Evolutionary conservation across 2,888 invertebrate species (phyloP), one percentile per base, ranked within the genome.

Genomic region (Galerucella nymphaeae): DNA sequence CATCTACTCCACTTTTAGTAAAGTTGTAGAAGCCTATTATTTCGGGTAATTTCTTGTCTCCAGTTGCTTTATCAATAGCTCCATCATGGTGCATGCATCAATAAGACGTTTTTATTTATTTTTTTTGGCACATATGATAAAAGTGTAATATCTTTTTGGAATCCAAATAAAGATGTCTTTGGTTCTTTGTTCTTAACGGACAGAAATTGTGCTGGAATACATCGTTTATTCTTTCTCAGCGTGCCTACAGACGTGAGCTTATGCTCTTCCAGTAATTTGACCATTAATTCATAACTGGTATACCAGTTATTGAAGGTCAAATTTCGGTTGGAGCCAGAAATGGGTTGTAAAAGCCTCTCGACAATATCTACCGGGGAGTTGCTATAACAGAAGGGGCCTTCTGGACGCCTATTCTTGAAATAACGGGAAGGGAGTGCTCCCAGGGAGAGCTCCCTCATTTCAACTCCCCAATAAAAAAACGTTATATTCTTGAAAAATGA

Each of bases 21-120:
- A 38, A 16, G 20, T 66, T 57, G 41, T 66, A 66, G 38, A 66
- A 66, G n/a, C 77, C 78, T 63, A 80, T 77, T 13, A 81, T 80
- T 72, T 79, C 80, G 14, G 81, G 76, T 53, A 75, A 74, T 13
- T 18, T 50, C 20, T 64, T 58, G 11, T 69, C 72, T n/a, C 68
- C 72, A n/a, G 75, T 69, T 53, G 58, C 64, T 69, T 69, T 57
- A 20, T 48, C 61, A 55, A 50, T 45, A 30, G 65, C 42, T 42
- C 42, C 42, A 42, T 42, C 42, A 10, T 42, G 42, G 42, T 42
- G 42, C 42, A 42, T 10, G 4, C 42, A 42, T 42, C 42, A 2
- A 30, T 53, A 30, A 69, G 10, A 41, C 13, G 14, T 68, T 68
- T 62, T 23, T 48, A 11, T n/a, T n/a, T n/a, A n/a, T n/a, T 59